phyloP scores from a whole-genome alignment of 2,113 vertebrate species.

The Bungarus multicinctus region DNA sequence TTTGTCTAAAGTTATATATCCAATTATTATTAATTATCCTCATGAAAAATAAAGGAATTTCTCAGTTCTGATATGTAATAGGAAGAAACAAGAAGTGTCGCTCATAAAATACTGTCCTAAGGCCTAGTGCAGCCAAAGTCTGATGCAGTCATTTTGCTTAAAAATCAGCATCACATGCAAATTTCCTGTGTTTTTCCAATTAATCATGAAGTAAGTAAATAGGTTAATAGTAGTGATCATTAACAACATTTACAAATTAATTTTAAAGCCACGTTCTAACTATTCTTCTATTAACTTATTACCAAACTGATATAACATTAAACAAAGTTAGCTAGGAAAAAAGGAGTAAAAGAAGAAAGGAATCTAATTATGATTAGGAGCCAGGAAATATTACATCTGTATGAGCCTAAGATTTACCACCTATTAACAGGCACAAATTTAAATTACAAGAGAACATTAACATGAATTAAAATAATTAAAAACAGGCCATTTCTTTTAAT shows the following conservation, averaged over 20 bases:
- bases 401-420: neutral
- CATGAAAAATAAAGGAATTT: neutral
- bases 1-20: neutral
- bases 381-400: neutral
- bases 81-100: neutral
- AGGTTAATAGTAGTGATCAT: neutral
- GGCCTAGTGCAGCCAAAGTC: neutral
- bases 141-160: neutral
- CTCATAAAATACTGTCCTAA: neutral
- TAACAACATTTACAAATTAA: neutral
- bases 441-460: neutral
- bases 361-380: neutral
- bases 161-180: neutral
- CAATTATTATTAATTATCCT: neutral
- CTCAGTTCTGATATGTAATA: neutral
- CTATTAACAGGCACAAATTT: neutral
- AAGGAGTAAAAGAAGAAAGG: neutral
- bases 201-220: neutral
- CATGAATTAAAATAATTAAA: neutral
- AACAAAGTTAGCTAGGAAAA: neutral
- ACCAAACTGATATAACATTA: neutral
- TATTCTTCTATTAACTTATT: neutral
- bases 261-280: neutral
- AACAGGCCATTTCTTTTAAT: neutral
- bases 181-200: neutral